Percentiles rank a stretch among this genome's conserved stretches.
Conservation (phyloP, 2,113 vertebrate genomes). For the Siniperca knerii region DNA sequence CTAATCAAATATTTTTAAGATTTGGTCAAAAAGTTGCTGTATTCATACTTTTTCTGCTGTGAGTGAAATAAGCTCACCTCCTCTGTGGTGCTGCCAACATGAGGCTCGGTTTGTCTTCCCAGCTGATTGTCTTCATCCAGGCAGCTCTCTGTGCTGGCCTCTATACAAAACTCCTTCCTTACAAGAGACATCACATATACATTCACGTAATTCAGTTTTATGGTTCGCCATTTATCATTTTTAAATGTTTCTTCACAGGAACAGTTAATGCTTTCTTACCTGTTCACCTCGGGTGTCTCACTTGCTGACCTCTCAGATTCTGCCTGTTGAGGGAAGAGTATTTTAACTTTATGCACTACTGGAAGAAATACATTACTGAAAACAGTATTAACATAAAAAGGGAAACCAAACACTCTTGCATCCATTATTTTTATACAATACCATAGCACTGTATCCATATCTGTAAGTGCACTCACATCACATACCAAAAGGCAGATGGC, state of each 20-base stretch:
- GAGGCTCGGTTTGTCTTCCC: not conserved
- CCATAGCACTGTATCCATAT: no score
- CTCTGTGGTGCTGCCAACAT: not conserved
- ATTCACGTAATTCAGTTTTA: not conserved
- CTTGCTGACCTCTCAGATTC: not conserved
- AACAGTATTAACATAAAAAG: not conserved
- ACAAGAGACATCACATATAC: not conserved
- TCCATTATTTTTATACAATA: not conserved
- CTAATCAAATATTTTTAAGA: not conserved
- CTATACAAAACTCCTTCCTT: constrained; percentile 35
- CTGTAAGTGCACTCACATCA: not conserved
- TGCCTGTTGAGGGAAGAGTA: constrained; percentile 35
- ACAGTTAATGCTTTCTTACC: constrained; percentile 6
- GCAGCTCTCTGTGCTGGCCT: not conserved
- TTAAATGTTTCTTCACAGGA: not conserved
- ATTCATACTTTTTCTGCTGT: not conserved
- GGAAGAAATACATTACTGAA: not conserved
- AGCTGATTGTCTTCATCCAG: not conserved
- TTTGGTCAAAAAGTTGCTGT: not conserved
- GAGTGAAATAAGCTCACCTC: constrained; percentile 30
- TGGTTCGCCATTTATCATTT: not conserved
- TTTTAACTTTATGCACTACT: not conserved
- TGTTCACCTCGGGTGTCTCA: not conserved
- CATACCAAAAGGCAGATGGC: not conserved
- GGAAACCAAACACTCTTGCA: not conserved